Evolutionary conservation across 2,797 vertebrate species (phyloP).

Genomic region (Phoebastria nigripes): DNA sequence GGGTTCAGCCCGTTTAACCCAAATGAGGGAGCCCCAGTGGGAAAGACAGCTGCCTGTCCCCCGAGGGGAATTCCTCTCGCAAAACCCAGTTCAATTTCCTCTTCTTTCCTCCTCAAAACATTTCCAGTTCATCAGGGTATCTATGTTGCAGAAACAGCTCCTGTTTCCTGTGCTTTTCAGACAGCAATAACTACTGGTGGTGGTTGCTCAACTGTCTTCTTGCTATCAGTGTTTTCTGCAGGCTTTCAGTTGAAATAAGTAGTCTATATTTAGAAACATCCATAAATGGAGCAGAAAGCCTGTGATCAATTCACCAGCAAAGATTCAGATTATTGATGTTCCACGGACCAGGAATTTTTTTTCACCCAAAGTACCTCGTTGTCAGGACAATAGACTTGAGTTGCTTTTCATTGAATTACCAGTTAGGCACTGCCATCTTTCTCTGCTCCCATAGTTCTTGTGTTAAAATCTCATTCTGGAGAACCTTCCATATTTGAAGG

Average conservation of each 20-base stretch:
- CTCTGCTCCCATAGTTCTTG: not conserved
- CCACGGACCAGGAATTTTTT: fast-evolving
- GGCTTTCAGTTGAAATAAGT: not conserved
- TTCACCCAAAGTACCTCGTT: not conserved
- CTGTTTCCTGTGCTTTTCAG: not conserved
- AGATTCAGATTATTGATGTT: not conserved
- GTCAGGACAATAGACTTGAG: not conserved
- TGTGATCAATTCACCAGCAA: not conserved
- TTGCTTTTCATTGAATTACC: not conserved
- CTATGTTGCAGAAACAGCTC: not conserved
- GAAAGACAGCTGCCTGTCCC: not conserved
- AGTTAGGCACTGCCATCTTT: not conserved
- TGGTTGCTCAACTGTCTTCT: not conserved
- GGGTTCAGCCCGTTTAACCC: not conserved
- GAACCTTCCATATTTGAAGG: not conserved
- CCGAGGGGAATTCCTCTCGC: not conserved
- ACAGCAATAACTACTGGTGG: not conserved
- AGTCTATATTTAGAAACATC: not conserved
- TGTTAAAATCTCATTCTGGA: not conserved
- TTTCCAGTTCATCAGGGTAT: not conserved
- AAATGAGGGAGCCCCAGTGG: not conserved
- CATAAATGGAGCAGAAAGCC: not conserved
- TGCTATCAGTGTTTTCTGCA: not conserved
- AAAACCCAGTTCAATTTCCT: not conserved
- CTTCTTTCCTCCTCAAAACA: not conserved